Percentiles rank a stretch among this genome's conserved stretches.
Evolutionary conservation across 2,797 vertebrate species (phyloP).

Genomic region (Threskiornis aethiopicus): DNA sequence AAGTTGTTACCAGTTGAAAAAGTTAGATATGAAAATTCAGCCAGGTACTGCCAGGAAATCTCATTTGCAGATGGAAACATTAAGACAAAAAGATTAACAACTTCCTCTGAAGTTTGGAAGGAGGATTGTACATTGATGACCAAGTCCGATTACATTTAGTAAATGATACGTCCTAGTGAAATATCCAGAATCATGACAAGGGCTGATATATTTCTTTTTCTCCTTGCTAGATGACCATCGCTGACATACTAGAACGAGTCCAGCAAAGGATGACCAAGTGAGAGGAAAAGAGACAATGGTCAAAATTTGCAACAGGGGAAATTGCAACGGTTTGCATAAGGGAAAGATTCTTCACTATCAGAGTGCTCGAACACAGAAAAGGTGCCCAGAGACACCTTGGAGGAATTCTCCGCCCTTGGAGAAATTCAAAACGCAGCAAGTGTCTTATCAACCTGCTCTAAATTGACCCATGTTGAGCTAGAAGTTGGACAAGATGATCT

Average conservation of each 20-base stretch:
- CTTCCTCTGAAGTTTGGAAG: not conserved
- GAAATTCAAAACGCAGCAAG: not conserved
- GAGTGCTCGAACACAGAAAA: not conserved
- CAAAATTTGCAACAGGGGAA: not conserved
- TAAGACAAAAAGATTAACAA: not conserved
- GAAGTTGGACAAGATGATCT: not conserved
- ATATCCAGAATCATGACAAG: not conserved
- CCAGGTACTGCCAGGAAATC: not conserved
- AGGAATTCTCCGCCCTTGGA: not conserved
- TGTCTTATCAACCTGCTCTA: not conserved
- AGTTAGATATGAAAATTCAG: not conserved
- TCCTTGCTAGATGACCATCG: not conserved
- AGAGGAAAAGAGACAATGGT: not conserved
- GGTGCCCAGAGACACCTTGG: not conserved
- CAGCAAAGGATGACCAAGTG: not conserved
- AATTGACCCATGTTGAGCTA: not conserved
- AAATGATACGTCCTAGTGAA: not conserved
- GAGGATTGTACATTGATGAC: not conserved
- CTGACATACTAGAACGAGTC: not conserved
- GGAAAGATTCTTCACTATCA: not conserved
- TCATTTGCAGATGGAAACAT: not conserved
- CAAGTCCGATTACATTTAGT: not conserved
- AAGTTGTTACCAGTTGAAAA: not conserved
- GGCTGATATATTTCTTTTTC: not conserved
- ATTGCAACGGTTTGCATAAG: rapidly evolving